A percentile compares a stretch with the other conserved stretches of the same genome.
These are phyloP conservation scores for Ochropleura leucogaster DNA, from an alignment of 2,888 invertebrate genomes.

Conservation along the genomic window DNA sequence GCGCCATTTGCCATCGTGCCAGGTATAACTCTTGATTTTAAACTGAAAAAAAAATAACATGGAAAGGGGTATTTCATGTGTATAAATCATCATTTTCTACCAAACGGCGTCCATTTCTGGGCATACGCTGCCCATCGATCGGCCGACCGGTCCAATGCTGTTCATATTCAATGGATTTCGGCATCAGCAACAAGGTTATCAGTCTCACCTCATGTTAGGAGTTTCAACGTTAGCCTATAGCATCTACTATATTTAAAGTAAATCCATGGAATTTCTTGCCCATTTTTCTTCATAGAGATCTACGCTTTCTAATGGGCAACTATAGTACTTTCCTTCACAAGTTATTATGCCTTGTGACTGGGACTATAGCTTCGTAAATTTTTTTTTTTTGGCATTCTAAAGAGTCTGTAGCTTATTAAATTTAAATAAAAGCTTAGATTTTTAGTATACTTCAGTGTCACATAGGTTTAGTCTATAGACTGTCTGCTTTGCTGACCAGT, in stretches of 20 bases:
- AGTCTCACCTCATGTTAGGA: neutral
- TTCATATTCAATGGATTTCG: neutral
- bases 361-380: no score
- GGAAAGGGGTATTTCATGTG: neutral
- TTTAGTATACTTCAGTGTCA: neutral
- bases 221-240: neutral
- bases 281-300: no score
- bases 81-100: neutral
- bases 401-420: no score
- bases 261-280: no score
- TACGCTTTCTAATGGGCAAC: no score
- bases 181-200: neutral
- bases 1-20: constrained; percentile 52
- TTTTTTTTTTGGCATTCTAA: no score
- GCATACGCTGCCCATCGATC: neutral
- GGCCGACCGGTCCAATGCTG: neutral
- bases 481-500: neutral
- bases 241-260: neutral
- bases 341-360: no score
- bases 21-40: constrained; percentile 39
- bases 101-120: neutral
- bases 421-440: no score
- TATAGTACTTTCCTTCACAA: no score
- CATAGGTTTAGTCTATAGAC: neutral
- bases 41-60: constrained; percentile 33